Conservation (phyloP, 2,888 invertebrate species). For the Amorpha juglandis region DNA sequence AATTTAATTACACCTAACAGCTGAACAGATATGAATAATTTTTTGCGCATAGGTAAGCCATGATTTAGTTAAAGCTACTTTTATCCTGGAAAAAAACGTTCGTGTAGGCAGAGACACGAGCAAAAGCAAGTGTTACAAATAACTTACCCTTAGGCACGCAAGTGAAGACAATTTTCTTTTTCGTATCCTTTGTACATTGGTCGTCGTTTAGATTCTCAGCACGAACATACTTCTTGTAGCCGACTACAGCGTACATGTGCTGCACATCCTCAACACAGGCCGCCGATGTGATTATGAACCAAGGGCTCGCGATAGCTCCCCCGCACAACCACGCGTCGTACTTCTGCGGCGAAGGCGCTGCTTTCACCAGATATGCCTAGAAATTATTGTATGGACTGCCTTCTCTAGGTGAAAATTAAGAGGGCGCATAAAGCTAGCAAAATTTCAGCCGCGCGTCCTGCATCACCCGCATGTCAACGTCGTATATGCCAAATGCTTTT, state of each 20-base stretch:
- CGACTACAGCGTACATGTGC: slow-evolving; percentile 49
- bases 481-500: too few relatives aligned
- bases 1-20: too few relatives aligned
- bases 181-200: slow-evolving; percentile 46
- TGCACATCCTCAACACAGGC: slow-evolving; percentile 52
- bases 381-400: slow-evolving; percentile 9
- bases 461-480: too few relatives aligned
- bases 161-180: slow-evolving; percentile 53
- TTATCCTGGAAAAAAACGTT: too few relatives aligned
- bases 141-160: slow-evolving; percentile 53
- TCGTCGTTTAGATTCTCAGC: slow-evolving; percentile 39
- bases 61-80: too few relatives aligned
- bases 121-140: neutral
- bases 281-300: slow-evolving; percentile 49
- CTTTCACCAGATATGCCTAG: slow-evolving; percentile 47
- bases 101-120: too few relatives aligned
- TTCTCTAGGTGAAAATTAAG: too few relatives aligned
- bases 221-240: slow-evolving; percentile 50
- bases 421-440: too few relatives aligned
- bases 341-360: slow-evolving; percentile 28
- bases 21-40: too few relatives aligned
- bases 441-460: too few relatives aligned
- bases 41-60: too few relatives aligned
- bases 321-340: slow-evolving; percentile 54
- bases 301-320: slow-evolving; percentile 43